A percentile compares a stretch with the other conserved stretches of the same genome.
Conservation (phyloP, 1,140 invertebrate species). For the Apolygus lucorum region DNA sequence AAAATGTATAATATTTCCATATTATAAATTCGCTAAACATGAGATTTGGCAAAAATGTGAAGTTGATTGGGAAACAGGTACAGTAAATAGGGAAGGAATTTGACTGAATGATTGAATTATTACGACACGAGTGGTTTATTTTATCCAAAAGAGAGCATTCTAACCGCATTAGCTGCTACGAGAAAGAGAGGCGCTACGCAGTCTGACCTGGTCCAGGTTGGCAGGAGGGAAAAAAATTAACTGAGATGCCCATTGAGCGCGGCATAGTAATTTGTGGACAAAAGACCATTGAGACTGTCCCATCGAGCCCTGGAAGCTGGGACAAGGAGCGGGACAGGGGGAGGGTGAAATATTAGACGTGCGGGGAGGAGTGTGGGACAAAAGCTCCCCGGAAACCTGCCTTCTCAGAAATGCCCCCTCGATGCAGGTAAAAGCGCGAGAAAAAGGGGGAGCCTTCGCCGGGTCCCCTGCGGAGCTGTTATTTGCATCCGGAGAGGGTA, state of each 20-base stretch:
- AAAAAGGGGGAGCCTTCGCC: background rate
- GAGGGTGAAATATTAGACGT: background rate
- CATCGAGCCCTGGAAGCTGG: background rate
- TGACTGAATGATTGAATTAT: too few relatives aligned
- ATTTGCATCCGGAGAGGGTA: slow-evolving; percentile 14
- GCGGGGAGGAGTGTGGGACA: background rate
- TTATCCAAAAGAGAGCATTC: background rate
- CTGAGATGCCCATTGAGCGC: slow-evolving; percentile 2
- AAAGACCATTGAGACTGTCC: slow-evolving; percentile 13
- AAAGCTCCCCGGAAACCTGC: slow-evolving; percentile 5
- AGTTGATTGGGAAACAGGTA: too few relatives aligned
- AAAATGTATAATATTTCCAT: too few relatives aligned
- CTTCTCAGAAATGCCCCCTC: background rate
- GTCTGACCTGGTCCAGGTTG: background rate
- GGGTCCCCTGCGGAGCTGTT: slow-evolving; percentile 16
- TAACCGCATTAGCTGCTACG: background rate
- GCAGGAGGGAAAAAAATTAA: background rate
- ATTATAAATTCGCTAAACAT: too few relatives aligned
- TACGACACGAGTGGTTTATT: too few relatives aligned
- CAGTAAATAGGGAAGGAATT: too few relatives aligned
- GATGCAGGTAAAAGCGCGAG: background rate
- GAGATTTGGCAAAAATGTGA: too few relatives aligned
- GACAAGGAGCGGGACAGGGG: background rate
- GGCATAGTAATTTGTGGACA: slow-evolving; percentile 16
- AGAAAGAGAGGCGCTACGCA: background rate